These are phyloP conservation scores for Apotomis turbidana DNA, from an alignment of 2,888 invertebrate species.

Conservation along the genomic window DNA sequence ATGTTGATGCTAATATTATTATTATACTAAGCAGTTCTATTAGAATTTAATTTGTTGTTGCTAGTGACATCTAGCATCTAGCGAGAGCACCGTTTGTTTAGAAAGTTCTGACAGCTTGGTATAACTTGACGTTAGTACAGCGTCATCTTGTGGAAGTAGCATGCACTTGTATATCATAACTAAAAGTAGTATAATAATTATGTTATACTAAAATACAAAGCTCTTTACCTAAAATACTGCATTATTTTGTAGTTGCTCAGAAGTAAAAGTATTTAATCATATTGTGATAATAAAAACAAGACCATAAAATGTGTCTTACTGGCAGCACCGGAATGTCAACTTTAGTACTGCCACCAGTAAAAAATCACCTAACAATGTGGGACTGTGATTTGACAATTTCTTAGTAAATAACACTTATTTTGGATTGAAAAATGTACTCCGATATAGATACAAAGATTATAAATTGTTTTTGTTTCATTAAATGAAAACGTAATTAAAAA, in stretches of 20 bases:
- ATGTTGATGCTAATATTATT: too few relatives aligned
- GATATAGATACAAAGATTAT: too few relatives aligned
- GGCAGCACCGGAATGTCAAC: constrained; percentile 54
- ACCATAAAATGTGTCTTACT: constrained; percentile 38
- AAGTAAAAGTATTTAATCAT: too few relatives aligned
- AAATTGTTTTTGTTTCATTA: too few relatives aligned
- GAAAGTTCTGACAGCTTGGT: neutral
- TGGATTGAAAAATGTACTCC: too few relatives aligned
- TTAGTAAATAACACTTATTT: neutral
- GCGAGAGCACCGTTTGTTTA: neutral
- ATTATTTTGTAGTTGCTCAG: too few relatives aligned
- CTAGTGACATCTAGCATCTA: constrained; percentile 31
- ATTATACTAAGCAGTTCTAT: too few relatives aligned
- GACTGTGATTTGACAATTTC: neutral
- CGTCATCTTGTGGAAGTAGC: constrained; percentile 4
- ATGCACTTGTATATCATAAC: neutral
- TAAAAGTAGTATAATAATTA: neutral
- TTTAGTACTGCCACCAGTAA: constrained; percentile 44
- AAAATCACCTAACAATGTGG: neutral
- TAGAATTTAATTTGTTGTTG: neutral
- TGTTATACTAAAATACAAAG: too few relatives aligned
- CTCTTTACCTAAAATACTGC: too few relatives aligned
- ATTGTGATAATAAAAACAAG: neutral
- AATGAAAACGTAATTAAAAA: too few relatives aligned
- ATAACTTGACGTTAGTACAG: neutral